A percentile compares a stretch with the other conserved stretches of the same genome.
Conservation (phyloP, 1,140 invertebrate species). For the Trichogramma pretiosum region DNA sequence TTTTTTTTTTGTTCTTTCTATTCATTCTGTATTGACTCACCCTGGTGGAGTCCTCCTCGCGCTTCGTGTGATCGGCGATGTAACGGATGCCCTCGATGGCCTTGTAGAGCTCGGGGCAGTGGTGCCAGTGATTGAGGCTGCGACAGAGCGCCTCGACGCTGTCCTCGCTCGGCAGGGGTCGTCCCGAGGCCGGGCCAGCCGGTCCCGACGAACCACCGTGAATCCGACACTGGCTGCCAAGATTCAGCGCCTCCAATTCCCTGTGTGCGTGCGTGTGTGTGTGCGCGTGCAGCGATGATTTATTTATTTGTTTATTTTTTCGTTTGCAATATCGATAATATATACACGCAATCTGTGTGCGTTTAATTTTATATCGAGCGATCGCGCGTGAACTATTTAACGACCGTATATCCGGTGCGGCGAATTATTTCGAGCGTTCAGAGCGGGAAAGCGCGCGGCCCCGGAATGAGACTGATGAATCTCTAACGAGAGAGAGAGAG, state of each 20-base stretch:
- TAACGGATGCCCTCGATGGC: slow-evolving; percentile 86
- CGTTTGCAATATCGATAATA: too few relatives aligned
- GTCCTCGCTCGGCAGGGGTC: slow-evolving; percentile 35
- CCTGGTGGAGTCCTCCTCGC: slow-evolving; percentile 84
- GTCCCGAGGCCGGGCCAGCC: slow-evolving; percentile 45
- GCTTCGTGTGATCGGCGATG: slow-evolving; percentile 86
- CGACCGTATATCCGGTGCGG: too few relatives aligned
- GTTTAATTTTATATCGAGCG: too few relatives aligned
- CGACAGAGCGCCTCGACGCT: slow-evolving; percentile 45
- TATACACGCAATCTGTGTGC: too few relatives aligned
- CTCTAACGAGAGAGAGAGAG: too few relatives aligned
- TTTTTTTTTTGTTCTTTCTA: too few relatives aligned
- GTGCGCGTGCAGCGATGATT: neutral
- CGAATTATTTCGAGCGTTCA: too few relatives aligned
- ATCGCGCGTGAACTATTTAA: too few relatives aligned
- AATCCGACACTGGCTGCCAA: slow-evolving; percentile 52
- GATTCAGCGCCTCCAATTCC: slow-evolving; percentile 49
- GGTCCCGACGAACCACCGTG: slow-evolving; percentile 53
- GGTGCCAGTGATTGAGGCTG: slow-evolving; percentile 61
- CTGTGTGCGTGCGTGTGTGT: slow-evolving; percentile 28
- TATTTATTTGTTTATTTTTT: neutral
- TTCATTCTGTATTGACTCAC: too few relatives aligned
- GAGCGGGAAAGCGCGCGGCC: too few relatives aligned
- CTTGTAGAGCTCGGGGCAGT: slow-evolving; percentile 84
- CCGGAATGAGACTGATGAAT: too few relatives aligned